Conservation (phyloP, 2,797 vertebrate species). For the Gymnoscopelus braueri region DNA sequence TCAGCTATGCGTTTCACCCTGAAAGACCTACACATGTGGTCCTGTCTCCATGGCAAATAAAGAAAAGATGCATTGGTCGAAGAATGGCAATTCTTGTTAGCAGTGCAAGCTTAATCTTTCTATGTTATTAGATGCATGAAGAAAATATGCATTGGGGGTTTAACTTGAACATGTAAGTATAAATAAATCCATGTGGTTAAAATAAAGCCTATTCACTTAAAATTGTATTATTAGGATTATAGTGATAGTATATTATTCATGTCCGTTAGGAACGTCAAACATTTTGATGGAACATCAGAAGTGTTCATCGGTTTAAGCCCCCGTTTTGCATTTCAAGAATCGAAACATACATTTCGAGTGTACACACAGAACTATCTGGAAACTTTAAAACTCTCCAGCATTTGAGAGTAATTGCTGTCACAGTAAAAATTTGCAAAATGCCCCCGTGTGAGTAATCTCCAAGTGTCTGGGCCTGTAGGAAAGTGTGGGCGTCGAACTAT, state of each 20-base stretch:
- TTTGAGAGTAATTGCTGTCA: conserved; percentile 43
- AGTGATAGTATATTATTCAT: no score
- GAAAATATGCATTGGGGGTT: no score
- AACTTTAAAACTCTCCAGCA: conserved; percentile 18
- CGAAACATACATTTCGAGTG: background rate
- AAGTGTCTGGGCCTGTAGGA: conserved; percentile 52
- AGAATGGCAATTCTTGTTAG: conserved; percentile 14
- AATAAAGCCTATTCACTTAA: no score
- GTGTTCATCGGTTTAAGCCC: no score
- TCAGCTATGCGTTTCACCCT: conserved; percentile 25
- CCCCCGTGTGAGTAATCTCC: conserved; percentile 57
- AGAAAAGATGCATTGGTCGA: conserved; percentile 11
- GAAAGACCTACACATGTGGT: conserved; percentile 34
- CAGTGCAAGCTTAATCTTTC: no score
- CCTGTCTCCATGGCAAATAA: conserved; percentile 22
- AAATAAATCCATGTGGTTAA: no score
- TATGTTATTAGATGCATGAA: no score
- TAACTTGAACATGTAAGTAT: no score
- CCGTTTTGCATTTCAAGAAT: no score
- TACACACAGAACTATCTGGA: conserved; percentile 19
- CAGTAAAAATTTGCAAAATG: conserved; percentile 43
- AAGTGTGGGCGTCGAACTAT: conserved; percentile 72
- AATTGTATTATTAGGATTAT: no score
- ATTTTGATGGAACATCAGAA: no score
- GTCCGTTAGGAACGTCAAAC: no score